Conservation (phyloP, 2,888 invertebrate genomes). For the Trichacis sp. region DNA sequence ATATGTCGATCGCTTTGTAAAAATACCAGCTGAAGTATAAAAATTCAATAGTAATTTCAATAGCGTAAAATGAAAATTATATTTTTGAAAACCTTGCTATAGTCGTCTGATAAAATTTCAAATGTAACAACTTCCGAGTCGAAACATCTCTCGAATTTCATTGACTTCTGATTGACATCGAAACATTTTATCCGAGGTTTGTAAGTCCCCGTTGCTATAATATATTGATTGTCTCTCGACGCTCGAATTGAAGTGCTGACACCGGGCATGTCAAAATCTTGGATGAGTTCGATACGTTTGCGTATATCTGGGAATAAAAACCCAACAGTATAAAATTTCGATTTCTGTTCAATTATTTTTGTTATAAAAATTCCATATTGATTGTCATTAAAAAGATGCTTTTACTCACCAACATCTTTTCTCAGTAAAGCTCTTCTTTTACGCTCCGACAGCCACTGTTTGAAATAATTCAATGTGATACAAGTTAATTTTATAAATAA, state of each 20-base stretch:
- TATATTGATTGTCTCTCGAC: constrained; percentile 92
- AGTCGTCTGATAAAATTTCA: constrained; percentile 93
- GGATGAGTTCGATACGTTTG: constrained; percentile 93
- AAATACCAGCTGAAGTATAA: constrained; percentile 88
- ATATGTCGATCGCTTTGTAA: constrained; percentile 91
- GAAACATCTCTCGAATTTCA: constrained; percentile 98
- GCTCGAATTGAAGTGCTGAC: constrained; percentile 87
- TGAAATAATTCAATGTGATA: constrained; percentile 38
- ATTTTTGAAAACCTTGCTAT: constrained; percentile 95
- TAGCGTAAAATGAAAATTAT: too few species aligned
- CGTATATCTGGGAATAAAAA: constrained; percentile 78
- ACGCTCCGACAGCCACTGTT: constrained; percentile 88
- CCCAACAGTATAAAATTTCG: too few species aligned
- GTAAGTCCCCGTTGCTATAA: constrained; percentile 93
- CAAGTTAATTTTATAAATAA: too few species aligned
- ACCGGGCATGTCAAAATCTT: constrained; percentile 99
- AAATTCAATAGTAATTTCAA: too few species aligned
- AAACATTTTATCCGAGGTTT: constrained; percentile 96
- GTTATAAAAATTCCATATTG: too few species aligned
- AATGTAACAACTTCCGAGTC: constrained; percentile 97
- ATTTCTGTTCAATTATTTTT: too few species aligned
- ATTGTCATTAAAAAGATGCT: too few species aligned
- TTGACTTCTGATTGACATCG: constrained; percentile 93
- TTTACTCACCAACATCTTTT: constrained; percentile 80
- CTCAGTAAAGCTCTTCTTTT: constrained; percentile 85